Conservation (phyloP, 2,888 invertebrate genomes). For the Eugnorisma glareosa region DNA sequence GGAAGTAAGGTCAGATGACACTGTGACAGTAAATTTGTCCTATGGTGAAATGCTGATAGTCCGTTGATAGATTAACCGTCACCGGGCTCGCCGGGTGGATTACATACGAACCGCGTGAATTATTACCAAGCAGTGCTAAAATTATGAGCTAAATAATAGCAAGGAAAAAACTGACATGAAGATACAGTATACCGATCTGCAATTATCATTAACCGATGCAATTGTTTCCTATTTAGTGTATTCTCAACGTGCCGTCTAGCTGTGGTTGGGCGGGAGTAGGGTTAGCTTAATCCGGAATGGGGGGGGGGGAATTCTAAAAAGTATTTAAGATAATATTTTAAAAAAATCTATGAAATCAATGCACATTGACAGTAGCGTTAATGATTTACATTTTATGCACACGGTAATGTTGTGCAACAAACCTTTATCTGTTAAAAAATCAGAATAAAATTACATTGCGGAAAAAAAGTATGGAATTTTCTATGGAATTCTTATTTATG, state of each 20-base stretch:
- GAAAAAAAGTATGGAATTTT: neutral
- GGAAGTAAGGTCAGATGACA: neutral
- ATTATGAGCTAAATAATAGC: neutral
- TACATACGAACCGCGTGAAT: neutral
- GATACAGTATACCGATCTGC: neutral
- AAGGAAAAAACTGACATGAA: neutral
- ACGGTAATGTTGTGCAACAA: neutral
- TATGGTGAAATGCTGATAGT: neutral
- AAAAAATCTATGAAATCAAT: neutral
- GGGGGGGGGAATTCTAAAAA: neutral
- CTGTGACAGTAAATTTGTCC: constrained; percentile 2
- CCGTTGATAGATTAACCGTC: neutral
- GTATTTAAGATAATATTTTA: neutral
- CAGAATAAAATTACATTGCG: neutral
- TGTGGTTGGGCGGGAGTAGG: neutral
- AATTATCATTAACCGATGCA: neutral
- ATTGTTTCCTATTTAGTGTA: neutral
- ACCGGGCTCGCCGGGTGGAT: neutral
- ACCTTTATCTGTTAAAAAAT: neutral
- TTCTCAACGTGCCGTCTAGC: neutral
- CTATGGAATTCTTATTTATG: neutral
- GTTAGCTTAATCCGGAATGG: neutral
- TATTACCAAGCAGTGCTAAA: neutral
- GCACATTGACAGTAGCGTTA: neutral
- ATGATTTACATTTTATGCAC: neutral